Percentiles rank a stretch among this genome's conserved stretches.
Evolutionary conservation across 2,888 invertebrate species (phyloP).

Genomic region (Brachycybe producta): DNA sequence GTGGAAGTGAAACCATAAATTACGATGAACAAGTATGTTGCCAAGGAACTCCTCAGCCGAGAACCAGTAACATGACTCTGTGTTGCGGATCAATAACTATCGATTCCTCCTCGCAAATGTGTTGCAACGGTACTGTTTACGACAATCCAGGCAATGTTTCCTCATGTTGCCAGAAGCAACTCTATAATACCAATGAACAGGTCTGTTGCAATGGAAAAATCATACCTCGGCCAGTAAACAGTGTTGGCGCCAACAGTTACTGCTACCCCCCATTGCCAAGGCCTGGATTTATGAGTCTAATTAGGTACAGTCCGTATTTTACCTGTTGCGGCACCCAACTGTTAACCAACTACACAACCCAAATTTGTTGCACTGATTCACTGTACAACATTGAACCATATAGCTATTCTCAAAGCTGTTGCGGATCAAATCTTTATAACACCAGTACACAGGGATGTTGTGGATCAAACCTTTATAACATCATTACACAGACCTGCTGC

Average conservation of each 20-base stretch:
- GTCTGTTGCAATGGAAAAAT: too few species aligned
- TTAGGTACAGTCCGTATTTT: too few species aligned
- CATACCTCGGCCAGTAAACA: too few species aligned
- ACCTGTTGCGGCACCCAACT: too few species aligned
- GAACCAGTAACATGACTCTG: not conserved
- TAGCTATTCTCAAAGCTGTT: not conserved
- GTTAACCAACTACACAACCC: not conserved
- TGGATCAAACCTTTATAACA: too few species aligned
- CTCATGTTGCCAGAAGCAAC: not conserved
- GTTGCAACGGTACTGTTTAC: not conserved
- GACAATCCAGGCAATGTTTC: not conserved
- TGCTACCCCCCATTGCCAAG: too few species aligned
- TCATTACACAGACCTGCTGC: slow-evolving; percentile 5
- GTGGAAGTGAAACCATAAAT: not conserved
- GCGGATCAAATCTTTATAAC: not conserved
- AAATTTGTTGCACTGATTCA: not conserved
- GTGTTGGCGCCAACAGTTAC: too few species aligned
- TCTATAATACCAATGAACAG: not conserved
- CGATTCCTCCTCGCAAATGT: not conserved
- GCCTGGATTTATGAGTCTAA: too few species aligned
- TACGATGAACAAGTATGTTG: not conserved
- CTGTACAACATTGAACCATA: not conserved
- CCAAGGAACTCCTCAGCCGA: not conserved
- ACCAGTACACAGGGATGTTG: not conserved
- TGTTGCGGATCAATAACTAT: not conserved